These are phyloP conservation scores for Casuarius casuarius DNA, from an alignment of 2,113 vertebrate genomes.

Conservation along the genomic window DNA sequence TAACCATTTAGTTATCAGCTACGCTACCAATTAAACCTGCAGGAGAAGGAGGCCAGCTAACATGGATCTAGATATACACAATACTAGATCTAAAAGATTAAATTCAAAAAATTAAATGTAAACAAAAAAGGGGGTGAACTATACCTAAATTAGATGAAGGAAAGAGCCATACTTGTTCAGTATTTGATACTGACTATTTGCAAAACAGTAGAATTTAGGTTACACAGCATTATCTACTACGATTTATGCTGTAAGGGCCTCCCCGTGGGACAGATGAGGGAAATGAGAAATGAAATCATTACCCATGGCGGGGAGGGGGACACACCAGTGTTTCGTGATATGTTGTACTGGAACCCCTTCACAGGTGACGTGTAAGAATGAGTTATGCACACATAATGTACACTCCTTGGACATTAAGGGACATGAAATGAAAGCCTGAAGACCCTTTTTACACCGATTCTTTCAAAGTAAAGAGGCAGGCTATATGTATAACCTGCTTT, in stretches of 20 bases:
- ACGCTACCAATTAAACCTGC: neutral
- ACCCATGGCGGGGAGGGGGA: neutral
- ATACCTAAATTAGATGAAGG: neutral
- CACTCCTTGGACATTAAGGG: neutral
- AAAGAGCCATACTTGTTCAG: neutral
- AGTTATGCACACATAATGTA: neutral
- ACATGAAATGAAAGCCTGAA: neutral
- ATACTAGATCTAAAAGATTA: neutral
- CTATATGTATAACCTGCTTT: neutral
- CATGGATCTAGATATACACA: neutral
- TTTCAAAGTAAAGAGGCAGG: neutral
- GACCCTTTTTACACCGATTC: neutral
- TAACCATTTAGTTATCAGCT: too few relatives aligned
- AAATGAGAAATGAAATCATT: neutral
- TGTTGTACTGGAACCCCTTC: neutral
- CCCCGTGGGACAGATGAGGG: neutral
- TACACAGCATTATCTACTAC: neutral
- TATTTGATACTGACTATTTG: neutral
- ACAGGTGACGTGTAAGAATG: neutral
- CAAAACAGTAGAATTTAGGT: neutral
- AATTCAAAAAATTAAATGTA: neutral
- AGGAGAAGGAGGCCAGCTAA: neutral
- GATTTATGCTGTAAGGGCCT: neutral
- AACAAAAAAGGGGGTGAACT: neutral
- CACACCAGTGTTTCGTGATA: rapidly evolving